phyloP scores from a whole-genome alignment of 2,888 invertebrate genomes.

The Monochamus alternatus region DNA sequence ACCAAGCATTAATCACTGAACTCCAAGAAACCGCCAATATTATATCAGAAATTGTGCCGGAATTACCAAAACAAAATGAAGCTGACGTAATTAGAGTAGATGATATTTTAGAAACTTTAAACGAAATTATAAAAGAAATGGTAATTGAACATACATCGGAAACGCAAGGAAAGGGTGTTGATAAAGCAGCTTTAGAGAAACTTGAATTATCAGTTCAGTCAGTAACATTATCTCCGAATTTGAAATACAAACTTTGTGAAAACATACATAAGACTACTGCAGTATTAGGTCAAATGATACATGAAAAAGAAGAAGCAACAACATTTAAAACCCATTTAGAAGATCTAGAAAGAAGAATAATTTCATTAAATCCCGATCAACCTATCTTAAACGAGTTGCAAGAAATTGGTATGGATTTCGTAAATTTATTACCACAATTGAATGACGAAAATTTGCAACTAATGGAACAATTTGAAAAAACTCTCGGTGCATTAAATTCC shows the following conservation, averaged over 20 bases:
- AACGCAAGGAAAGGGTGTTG: background rate
- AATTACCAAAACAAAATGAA: background rate
- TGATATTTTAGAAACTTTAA: conserved; percentile 25
- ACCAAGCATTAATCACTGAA: conserved; percentile 20
- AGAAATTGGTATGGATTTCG: background rate
- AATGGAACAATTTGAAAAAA: conserved; percentile 32
- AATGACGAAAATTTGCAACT: conserved; percentile 8
- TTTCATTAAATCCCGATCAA: conserved; percentile 1
- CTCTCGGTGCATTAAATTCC: conserved; percentile 29
- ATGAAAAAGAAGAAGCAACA: background rate
- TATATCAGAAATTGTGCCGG: conserved; percentile 5
- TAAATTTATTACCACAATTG: conserved; percentile 12
- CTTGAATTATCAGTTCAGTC: conserved; percentile 21
- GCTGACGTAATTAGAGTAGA: conserved; percentile 18
- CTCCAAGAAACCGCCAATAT: conserved; percentile 18
- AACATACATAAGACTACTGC: conserved; percentile 13
- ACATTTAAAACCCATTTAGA: background rate
- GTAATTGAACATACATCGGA: conserved; percentile 14
- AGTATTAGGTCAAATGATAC: conserved; percentile 14
- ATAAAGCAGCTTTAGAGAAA: conserved; percentile 26
- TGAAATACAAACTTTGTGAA: conserved; percentile 17
- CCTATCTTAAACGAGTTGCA: background rate
- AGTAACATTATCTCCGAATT: conserved; percentile 27
- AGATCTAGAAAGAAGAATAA: conserved; percentile 1
- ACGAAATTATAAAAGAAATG: conserved; percentile 11